Percentiles rank a stretch among this genome's conserved stretches.
phyloP scores from a whole-genome alignment of 2,113 vertebrate species.

The Thunnus maccoyii region DNA sequence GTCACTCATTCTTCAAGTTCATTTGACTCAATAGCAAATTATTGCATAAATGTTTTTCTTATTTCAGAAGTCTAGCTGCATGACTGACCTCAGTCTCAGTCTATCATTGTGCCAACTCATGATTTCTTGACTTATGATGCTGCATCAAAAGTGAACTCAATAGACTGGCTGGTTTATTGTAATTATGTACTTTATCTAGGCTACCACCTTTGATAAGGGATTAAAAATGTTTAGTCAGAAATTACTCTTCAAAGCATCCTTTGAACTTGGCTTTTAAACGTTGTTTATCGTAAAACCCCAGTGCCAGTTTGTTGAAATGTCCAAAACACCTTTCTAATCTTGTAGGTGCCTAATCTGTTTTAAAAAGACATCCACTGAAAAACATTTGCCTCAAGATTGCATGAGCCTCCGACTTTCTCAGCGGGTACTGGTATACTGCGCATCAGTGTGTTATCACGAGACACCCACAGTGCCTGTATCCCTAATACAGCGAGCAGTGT shows the following conservation, averaged over 20 bases:
- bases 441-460: background rate
- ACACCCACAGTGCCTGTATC: background rate
- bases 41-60: background rate
- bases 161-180: background rate
- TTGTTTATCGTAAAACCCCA: slow-evolving; percentile 5
- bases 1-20: background rate
- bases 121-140: background rate
- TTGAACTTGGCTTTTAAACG: slow-evolving; percentile 35
- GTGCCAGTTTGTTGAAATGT: slow-evolving; percentile 26
- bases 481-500: background rate
- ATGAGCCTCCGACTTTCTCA: background rate
- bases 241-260: slow-evolving; percentile 28
- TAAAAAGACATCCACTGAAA: background rate
- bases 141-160: background rate
- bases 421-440: background rate
- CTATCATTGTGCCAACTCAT: background rate
- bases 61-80: background rate
- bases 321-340: slow-evolving; percentile 17
- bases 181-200: background rate
- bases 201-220: background rate
- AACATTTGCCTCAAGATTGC: slow-evolving; percentile 31
- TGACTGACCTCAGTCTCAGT: background rate
- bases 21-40: background rate
- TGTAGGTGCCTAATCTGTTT: background rate
- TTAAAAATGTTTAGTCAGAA: background rate